Conservation (phyloP, 1,140 invertebrate genomes). For the Acromyrmex echinatior region DNA sequence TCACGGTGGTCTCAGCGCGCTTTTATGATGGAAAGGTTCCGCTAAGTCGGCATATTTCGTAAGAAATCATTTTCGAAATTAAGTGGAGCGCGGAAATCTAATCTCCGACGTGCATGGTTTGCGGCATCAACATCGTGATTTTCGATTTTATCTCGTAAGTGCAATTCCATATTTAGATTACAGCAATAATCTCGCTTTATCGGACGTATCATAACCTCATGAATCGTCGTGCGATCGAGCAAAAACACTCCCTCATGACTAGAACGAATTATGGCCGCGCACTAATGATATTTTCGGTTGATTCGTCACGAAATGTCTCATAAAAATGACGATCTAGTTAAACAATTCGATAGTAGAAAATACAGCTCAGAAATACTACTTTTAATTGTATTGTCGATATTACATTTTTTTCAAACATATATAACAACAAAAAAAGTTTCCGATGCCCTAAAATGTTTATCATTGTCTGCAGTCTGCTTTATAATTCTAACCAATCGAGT, state of each 20-base stretch:
- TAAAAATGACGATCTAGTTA: conserved; percentile 1
- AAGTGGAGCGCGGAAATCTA: not conserved
- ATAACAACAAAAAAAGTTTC: conserved; percentile 5
- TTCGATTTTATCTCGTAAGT: conserved; percentile 11
- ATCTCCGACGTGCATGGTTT: conserved; percentile 4
- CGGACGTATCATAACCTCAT: not conserved
- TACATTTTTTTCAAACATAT: not conserved
- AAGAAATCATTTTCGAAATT: conserved; percentile 59
- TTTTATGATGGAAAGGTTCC: not conserved
- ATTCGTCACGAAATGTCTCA: not conserved
- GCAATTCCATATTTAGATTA: conserved; percentile 41
- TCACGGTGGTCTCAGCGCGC: conserved; percentile 21
- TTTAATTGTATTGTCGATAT: not conserved
- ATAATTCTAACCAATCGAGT: not conserved
- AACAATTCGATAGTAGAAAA: not conserved
- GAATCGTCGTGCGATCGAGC: not conserved
- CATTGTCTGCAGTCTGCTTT: conserved; percentile 31
- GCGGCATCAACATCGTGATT: not conserved
- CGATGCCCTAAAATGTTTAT: not conserved
- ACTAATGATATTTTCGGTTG: not conserved
- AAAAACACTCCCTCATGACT: not conserved
- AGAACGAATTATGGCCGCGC: not conserved
- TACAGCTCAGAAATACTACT: not conserved
- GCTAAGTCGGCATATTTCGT: conserved; percentile 42
- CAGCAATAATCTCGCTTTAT: not conserved